phyloP scores from a whole-genome alignment of 1,140 invertebrate genomes.

The Penaeus vannamei region DNA sequence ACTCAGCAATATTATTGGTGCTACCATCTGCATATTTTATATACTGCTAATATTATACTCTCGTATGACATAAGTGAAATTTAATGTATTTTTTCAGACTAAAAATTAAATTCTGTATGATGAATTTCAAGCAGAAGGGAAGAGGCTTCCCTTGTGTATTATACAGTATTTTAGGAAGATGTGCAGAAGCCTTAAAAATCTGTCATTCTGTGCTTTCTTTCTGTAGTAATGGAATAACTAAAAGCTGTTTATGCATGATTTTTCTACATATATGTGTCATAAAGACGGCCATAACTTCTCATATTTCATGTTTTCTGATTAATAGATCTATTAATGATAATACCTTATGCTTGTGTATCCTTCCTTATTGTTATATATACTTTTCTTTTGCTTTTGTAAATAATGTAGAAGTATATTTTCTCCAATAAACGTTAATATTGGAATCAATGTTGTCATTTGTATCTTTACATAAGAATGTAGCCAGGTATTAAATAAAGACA shows the following conservation, averaged over 20 bases:
- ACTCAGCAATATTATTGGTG: slow-evolving; percentile 31
- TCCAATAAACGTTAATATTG: slow-evolving; percentile 34
- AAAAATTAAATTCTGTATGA: too few species aligned
- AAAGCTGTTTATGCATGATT: background rate
- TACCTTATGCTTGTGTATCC: too few species aligned
- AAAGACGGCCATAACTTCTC: too few species aligned
- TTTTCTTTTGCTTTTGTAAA: slow-evolving; percentile 26
- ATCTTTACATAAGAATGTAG: slow-evolving; percentile 39
- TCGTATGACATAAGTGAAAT: slow-evolving; percentile 3
- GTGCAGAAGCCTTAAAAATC: slow-evolving; percentile 32
- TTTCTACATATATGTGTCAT: too few species aligned
- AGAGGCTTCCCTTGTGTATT: background rate
- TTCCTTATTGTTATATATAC: background rate
- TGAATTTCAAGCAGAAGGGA: too few species aligned
- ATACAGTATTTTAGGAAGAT: background rate
- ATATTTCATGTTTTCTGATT: background rate
- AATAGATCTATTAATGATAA: too few species aligned
- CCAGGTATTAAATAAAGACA: slow-evolving; percentile 39
- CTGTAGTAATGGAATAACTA: background rate
- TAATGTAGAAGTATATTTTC: slow-evolving; percentile 44
- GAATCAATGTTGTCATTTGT: slow-evolving; percentile 22
- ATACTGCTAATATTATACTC: slow-evolving; percentile 27
- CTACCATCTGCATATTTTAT: slow-evolving; percentile 13
- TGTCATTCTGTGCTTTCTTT: slow-evolving; percentile 33
- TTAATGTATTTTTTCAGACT: background rate